phyloP scores from a whole-genome alignment of 2,888 invertebrate genomes.

The Drepanosiphum platanoidis region DNA sequence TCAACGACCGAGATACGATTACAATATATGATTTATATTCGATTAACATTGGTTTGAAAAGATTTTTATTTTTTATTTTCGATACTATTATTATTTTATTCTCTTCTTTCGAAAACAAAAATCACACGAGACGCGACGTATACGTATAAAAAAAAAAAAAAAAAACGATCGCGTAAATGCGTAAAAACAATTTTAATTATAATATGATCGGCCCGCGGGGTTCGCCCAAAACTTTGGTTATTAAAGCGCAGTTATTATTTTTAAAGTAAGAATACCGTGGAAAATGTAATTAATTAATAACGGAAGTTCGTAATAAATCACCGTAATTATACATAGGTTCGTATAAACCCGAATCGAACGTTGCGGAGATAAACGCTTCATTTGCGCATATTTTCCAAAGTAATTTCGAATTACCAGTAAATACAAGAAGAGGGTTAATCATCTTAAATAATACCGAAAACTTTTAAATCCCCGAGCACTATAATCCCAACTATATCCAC shows the following conservation, averaged over 20 bases:
- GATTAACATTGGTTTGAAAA: no score
- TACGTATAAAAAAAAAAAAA: background rate
- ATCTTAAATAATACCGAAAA: constrained; percentile 42
- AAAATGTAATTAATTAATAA: constrained; percentile 2
- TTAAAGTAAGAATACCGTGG: background rate
- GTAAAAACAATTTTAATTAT: background rate
- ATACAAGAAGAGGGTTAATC: constrained; percentile 39
- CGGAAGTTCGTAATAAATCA: background rate
- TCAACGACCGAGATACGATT: background rate
- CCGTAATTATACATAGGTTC: background rate
- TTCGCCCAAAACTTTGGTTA: background rate
- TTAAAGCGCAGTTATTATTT: background rate
- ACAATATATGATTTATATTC: background rate
- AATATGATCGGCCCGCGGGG: background rate
- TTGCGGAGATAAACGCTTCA: constrained; percentile 12
- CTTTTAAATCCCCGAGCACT: constrained; percentile 21
- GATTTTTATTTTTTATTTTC: background rate
- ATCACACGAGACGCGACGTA: no score
- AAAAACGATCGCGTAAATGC: background rate
- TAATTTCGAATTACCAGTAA: constrained; percentile 38
- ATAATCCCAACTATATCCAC: background rate
- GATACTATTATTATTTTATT: background rate
- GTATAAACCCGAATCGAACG: constrained; percentile 2
- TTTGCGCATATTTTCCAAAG: constrained; percentile 25
- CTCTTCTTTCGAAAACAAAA: background rate